These are phyloP conservation scores for Frieseomelitta varia DNA, from an alignment of 1,140 invertebrate genomes.

Conservation along the genomic window DNA sequence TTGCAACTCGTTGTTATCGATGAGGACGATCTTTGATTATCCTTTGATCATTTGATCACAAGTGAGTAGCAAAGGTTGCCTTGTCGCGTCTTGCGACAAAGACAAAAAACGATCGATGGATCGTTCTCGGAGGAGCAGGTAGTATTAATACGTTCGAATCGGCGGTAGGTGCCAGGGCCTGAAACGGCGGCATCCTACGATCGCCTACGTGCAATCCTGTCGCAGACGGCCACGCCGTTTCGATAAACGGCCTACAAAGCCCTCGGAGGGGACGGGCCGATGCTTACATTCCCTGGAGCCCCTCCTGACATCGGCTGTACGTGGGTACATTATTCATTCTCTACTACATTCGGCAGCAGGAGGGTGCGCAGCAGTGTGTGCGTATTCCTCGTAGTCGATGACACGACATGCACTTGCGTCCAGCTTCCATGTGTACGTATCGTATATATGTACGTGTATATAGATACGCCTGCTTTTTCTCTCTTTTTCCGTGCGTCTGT, in stretches of 20 bases:
- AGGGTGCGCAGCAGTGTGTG: slow-evolving; percentile 53
- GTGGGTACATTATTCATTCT: slow-evolving; percentile 69
- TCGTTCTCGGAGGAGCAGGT: background rate
- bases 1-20: no score
- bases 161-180: background rate
- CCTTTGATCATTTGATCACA: background rate
- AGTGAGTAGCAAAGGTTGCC: background rate
- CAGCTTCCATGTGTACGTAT: background rate
- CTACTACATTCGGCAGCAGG: slow-evolving; percentile 59
- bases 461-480: background rate
- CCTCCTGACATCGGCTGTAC: slow-evolving; percentile 58
- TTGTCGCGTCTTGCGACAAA: no score
- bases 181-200: slow-evolving; percentile 25
- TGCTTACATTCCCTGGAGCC: slow-evolving; percentile 65
- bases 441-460: background rate
- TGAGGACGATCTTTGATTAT: background rate
- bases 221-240: slow-evolving; percentile 38
- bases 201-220: slow-evolving; percentile 51
- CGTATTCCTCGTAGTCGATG: slow-evolving; percentile 32
- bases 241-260: slow-evolving; percentile 62
- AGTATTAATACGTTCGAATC: background rate
- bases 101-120: background rate
- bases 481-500: slow-evolving; percentile 22
- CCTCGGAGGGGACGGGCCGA: slow-evolving; percentile 37
- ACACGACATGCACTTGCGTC: slow-evolving; percentile 30